Conservation (phyloP, 2,113 vertebrate genomes). For the Lophius piscatorius region DNA sequence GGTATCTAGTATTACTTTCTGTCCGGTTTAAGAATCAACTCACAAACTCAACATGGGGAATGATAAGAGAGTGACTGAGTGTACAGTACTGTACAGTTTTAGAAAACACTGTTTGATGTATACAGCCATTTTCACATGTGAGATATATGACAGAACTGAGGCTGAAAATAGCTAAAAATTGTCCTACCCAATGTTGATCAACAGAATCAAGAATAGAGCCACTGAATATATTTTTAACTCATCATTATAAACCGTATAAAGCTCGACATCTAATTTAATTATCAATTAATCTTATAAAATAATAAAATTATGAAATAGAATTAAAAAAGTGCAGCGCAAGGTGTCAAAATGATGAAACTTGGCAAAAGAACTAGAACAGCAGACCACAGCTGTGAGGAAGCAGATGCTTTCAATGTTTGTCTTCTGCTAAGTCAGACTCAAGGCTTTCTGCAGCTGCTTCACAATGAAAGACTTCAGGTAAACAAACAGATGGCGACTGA, state of each 20-base stretch:
- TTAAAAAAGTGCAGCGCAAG: background rate
- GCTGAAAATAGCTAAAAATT: background rate
- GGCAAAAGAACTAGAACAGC: conserved; percentile 17
- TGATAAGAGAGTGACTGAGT: background rate
- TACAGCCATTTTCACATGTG: too few relatives aligned
- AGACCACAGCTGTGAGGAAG: conserved; percentile 51
- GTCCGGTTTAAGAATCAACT: background rate
- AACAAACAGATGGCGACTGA: conserved; percentile 53
- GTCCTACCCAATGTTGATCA: background rate
- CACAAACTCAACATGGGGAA: background rate
- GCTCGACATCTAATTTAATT: too few relatives aligned
- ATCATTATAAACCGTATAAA: background rate
- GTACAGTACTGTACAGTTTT: too few relatives aligned
- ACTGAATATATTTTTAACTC: background rate
- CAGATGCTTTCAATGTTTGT: conserved; percentile 53
- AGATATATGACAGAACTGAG: background rate
- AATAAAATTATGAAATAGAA: too few relatives aligned
- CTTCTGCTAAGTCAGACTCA: conserved; percentile 44
- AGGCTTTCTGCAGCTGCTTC: conserved; percentile 60
- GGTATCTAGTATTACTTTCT: conserved; percentile 9
- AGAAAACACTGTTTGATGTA: too few relatives aligned
- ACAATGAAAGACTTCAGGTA: conserved; percentile 47
- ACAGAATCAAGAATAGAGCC: background rate
- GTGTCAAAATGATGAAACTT: conserved; percentile 7
- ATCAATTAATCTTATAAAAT: too few relatives aligned